Conservation (phyloP, 2,797 vertebrate species). For the Molossus molossus region DNA sequence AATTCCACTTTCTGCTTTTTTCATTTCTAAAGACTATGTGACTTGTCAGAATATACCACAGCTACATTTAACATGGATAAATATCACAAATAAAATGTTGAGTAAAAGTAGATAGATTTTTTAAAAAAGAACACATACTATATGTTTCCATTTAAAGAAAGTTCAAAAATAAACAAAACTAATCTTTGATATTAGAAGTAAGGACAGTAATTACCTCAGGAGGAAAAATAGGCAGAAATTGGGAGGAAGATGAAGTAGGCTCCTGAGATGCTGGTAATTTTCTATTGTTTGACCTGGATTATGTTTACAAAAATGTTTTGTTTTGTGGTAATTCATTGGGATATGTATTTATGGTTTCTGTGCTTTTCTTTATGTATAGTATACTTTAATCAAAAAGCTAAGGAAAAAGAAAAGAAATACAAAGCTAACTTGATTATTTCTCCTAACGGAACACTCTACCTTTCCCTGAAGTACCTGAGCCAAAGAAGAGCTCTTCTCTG, state of each 20-base stretch:
- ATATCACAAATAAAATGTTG: not conserved
- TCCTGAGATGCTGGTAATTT: not conserved
- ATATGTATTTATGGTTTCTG: not conserved
- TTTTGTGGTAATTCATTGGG: not conserved
- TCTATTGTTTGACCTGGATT: not conserved
- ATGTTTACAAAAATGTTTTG: not conserved
- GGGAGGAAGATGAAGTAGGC: not conserved
- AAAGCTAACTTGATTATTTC: not conserved
- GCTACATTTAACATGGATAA: not conserved
- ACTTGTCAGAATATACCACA: not conserved
- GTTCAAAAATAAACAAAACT: slow-evolving; percentile 13
- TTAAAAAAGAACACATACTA: not conserved
- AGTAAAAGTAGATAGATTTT: not conserved
- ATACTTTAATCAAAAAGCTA: not conserved
- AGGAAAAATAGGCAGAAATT: not conserved
- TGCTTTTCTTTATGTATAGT: not conserved
- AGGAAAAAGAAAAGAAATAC: not conserved
- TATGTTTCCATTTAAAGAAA: not conserved
- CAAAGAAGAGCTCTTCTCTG: not conserved
- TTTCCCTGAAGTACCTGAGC: not conserved
- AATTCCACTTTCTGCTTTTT: not conserved
- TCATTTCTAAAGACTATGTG: not conserved
- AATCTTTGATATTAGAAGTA: not conserved
- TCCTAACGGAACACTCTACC: not conserved
- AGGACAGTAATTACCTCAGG: not conserved